Percentiles rank a stretch among this genome's conserved stretches.
phyloP scores from a whole-genome alignment of 2,888 invertebrate species.

The Patella ulyssiponensis region DNA sequence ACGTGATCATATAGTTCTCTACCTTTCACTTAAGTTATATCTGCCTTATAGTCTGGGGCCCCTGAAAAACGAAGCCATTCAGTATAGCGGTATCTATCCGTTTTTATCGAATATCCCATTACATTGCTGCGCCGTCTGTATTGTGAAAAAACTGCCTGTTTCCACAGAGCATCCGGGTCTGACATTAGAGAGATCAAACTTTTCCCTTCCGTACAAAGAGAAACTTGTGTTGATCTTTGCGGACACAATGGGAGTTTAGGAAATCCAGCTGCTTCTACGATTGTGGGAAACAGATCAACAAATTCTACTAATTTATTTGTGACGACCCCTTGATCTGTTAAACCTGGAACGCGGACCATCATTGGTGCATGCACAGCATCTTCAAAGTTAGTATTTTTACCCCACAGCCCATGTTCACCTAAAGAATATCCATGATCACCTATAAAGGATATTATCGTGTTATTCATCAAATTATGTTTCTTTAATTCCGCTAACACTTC shows the following conservation, averaged over 20 bases:
- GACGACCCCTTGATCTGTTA: constrained; percentile 26
- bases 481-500: constrained; percentile 39
- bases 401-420: constrained; percentile 45
- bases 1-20: too few species aligned
- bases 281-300: too few species aligned
- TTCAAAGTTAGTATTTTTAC: constrained; percentile 55
- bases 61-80: too few species aligned
- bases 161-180: constrained; percentile 15
- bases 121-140: constrained; percentile 13
- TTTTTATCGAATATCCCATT: too few species aligned
- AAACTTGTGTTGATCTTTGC: constrained; percentile 22
- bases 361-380: constrained; percentile 52
- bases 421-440: constrained; percentile 50
- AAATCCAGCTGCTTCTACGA: too few species aligned
- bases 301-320: too few species aligned
- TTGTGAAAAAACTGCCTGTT: constrained; percentile 30
- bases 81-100: too few species aligned
- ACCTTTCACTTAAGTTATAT: too few species aligned
- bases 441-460: constrained; percentile 43
- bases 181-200: constrained; percentile 38
- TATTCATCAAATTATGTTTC: constrained; percentile 31
- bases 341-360: constrained; percentile 46
- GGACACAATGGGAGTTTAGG: constrained; percentile 21
- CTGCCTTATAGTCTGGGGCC: too few species aligned
- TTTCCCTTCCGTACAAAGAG: constrained; percentile 38